A percentile compares a stretch with the other conserved stretches of the same genome.
phyloP scores from a whole-genome alignment of 2,888 invertebrate genomes.

The Sicus ferrugineus region DNA sequence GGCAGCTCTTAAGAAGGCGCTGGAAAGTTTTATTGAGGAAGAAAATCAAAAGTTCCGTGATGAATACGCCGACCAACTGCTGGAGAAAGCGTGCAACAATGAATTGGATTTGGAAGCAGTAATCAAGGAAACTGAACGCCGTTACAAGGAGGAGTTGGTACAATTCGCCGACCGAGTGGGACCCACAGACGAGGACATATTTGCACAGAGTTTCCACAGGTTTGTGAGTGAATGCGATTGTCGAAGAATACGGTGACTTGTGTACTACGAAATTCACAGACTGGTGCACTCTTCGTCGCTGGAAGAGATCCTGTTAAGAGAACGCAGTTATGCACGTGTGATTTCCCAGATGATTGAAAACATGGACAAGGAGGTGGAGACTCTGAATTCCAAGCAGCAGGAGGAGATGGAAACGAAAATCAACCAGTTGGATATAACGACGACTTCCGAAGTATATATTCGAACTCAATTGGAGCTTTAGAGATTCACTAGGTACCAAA shows the following conservation, averaged over 20 bases:
- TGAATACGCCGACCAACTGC: slow-evolving; percentile 70
- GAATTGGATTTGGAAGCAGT: slow-evolving; percentile 77
- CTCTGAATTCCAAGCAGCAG: slow-evolving; percentile 79
- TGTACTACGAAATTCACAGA: slow-evolving; percentile 49
- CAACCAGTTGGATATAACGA: slow-evolving; percentile 76
- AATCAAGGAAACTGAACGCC: slow-evolving; percentile 80
- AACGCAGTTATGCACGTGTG: slow-evolving; percentile 84
- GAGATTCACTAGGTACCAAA: not conserved
- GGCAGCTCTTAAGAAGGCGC: slow-evolving; percentile 49
- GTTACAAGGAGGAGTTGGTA: slow-evolving; percentile 82
- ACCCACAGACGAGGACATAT: slow-evolving; percentile 81
- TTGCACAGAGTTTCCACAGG: slow-evolving; percentile 68
- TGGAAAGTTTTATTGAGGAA: slow-evolving; percentile 72
- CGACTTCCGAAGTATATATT: slow-evolving; percentile 66
- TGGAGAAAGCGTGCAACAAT: slow-evolving; percentile 71
- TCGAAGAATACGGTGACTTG: not conserved
- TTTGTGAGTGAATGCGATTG: slow-evolving; percentile 28
- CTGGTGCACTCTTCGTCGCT: slow-evolving; percentile 85
- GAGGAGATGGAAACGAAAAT: slow-evolving; percentile 90
- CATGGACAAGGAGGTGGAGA: slow-evolving; percentile 76
- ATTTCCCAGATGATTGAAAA: slow-evolving; percentile 77
- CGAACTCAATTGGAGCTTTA: not conserved
- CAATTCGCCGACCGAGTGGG: slow-evolving; percentile 84
- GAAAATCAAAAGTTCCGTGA: slow-evolving; percentile 76
- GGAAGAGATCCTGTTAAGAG: slow-evolving; percentile 86